Conservation (phyloP, 2,797 vertebrate genomes). For the Sarcoramphus papa region DNA sequence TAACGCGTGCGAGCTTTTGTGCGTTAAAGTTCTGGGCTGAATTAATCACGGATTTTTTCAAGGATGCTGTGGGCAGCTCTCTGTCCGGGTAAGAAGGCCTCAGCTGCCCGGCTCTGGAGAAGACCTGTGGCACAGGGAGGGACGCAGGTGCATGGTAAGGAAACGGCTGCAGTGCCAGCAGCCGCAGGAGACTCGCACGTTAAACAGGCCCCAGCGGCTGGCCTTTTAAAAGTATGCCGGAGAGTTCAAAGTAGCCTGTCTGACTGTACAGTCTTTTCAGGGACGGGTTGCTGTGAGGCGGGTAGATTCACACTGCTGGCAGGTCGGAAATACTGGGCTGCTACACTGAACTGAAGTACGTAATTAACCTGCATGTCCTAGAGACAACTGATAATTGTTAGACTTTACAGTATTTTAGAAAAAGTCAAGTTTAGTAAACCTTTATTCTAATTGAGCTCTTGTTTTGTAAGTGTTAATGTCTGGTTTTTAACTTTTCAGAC, state of each 20-base stretch:
- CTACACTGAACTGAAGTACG: not conserved
- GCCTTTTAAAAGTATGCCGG: not conserved
- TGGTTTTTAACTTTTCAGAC: conserved; percentile 32
- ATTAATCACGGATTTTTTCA: not conserved
- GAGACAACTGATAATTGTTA: not conserved
- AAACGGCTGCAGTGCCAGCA: not conserved
- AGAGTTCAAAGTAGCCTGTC: not conserved
- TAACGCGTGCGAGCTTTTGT: not conserved
- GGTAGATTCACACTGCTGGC: not conserved
- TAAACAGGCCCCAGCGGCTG: not conserved
- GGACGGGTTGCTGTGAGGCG: not conserved
- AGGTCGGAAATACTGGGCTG: not conserved
- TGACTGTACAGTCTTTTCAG: accelerated
- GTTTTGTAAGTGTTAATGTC: not conserved
- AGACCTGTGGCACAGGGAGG: not conserved
- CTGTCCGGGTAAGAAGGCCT: not conserved
- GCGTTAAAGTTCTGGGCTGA: not conserved
- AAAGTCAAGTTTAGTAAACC: not conserved
- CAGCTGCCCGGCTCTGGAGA: not conserved
- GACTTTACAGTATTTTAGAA: not conserved
- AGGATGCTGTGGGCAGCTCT: not conserved
- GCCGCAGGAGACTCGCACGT: accelerated
- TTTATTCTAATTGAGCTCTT: not conserved
- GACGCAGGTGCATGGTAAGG: accelerated
- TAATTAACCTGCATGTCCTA: not conserved